Evolutionary conservation across 2,888 invertebrate species (phyloP), one percentile per base, ranked within the genome.

Genomic region (Atethmia centrago): DNA sequence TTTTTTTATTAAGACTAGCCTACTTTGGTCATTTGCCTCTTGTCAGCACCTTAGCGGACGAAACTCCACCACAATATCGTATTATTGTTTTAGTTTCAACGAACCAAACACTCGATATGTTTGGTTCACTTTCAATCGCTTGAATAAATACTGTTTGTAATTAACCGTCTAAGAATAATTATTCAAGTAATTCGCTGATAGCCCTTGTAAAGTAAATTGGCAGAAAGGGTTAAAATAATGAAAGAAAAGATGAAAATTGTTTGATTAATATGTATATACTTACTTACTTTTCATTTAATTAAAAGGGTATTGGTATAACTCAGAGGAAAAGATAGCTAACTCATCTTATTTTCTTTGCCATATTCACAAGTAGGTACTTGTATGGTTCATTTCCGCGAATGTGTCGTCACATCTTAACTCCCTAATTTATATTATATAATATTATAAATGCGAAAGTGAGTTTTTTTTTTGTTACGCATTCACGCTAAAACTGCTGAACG

Each of bases 81-180:
- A 2, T 42, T 47, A 77, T 55, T 77, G 53, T 63, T 77, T 64
- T 31, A 47, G 78, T 70, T 61, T 16, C 25, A 19, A 58, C 40
- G 55, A 67, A 55, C 64, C 49, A 25, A 5, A 68, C n/a, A n/a
- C n/a, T n/a, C n/a, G n/a, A n/a, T n/a, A 16, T 55, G 47, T 16
- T 58, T 66, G 25, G 62, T 51, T 25, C 51, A 73, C n/a, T 74
- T 58, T 28, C 40, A 63, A 73, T 63, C 58, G n/a, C 25, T 63
- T 47, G 21, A 49, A 71, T 19, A 28, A 40, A 47, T 74, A 40
- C 56, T 10, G 16, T 49, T 25, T 2, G 8, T 36, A 64, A 68
- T n/a, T 51, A 65, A 81, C 49, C 4, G 4, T 61, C 36, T 31
- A 40, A 45, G 31, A 75, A 49, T 40, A 75, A 49, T 40, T 40